phyloP scores from a whole-genome alignment of 2,888 invertebrate genomes.

The Ferdinandea cuprea region DNA sequence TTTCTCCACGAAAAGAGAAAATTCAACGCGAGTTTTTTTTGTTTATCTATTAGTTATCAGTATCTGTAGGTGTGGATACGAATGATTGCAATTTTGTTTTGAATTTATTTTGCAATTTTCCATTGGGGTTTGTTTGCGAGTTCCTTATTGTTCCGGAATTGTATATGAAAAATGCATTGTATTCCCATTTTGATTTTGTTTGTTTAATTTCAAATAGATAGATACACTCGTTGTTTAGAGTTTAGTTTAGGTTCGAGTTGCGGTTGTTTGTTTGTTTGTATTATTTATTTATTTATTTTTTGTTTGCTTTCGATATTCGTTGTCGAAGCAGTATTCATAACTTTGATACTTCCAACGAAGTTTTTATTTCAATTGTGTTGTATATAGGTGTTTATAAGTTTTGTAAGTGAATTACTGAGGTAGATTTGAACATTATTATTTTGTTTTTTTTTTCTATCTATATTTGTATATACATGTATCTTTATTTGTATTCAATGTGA shows the following conservation, averaged over 20 bases:
- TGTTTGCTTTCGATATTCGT: constrained; percentile 24
- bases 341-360: constrained; percentile 48
- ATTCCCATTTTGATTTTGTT: constrained; percentile 49
- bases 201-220: constrained; percentile 31
- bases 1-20: constrained; percentile 72
- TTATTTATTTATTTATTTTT: too few species aligned
- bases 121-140: constrained; percentile 70
- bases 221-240: constrained; percentile 48
- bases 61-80: constrained; percentile 58
- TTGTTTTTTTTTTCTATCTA: constrained; percentile 64
- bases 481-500: constrained; percentile 66
- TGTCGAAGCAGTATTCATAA: constrained; percentile 34
- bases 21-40: constrained; percentile 60
- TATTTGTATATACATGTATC: constrained; percentile 61
- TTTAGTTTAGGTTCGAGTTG: constrained; percentile 5
- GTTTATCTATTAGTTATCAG: constrained; percentile 46
- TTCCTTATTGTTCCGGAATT: constrained; percentile 70
- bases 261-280: too few species aligned
- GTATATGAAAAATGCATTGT: constrained; percentile 60
- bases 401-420: constrained; percentile 61
- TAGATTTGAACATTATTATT: constrained; percentile 67
- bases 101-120: constrained; percentile 64
- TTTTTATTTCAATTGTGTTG: constrained; percentile 65
- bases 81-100: constrained; percentile 32
- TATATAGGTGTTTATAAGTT: constrained; percentile 46